Percentiles rank a stretch among this genome's conserved stretches.
These are phyloP conservation scores for Nannospalax galili DNA, from an alignment of 2,113 vertebrate species.

Conservation along the genomic window DNA sequence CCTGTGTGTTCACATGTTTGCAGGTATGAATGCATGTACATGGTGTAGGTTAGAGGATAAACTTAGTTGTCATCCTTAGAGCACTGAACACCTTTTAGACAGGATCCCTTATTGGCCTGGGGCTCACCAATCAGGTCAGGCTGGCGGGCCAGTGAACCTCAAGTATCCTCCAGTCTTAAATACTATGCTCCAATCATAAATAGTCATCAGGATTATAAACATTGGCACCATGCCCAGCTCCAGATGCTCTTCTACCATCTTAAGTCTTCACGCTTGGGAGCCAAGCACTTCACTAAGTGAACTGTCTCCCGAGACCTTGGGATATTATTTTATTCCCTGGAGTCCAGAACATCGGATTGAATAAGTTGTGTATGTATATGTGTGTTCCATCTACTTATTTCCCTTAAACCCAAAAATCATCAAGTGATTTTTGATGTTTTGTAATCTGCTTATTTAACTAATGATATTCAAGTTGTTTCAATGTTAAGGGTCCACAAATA, in stretches of 20 bases:
- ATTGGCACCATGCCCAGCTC: neutral
- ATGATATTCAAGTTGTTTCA: neutral
- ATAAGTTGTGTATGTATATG: neutral
- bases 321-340: neutral
- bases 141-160: neutral
- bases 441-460: neutral
- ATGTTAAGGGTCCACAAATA: neutral
- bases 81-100: neutral
- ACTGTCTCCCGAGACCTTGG: neutral
- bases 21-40: fast-evolving
- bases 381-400: neutral
- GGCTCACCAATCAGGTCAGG: no score
- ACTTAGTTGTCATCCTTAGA: neutral
- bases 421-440: neutral
- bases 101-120: no score
- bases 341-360: neutral
- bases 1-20: neutral
- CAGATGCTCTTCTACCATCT: no score
- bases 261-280: neutral
- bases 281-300: neutral
- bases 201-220: neutral
- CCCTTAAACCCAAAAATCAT: neutral
- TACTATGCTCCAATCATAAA: no score
- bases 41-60: neutral
- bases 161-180: fast-evolving